Base-by-base conservation (phyloP, 2,797 vertebrate species). In the Petrocephalus schoutedeni region DNA sequence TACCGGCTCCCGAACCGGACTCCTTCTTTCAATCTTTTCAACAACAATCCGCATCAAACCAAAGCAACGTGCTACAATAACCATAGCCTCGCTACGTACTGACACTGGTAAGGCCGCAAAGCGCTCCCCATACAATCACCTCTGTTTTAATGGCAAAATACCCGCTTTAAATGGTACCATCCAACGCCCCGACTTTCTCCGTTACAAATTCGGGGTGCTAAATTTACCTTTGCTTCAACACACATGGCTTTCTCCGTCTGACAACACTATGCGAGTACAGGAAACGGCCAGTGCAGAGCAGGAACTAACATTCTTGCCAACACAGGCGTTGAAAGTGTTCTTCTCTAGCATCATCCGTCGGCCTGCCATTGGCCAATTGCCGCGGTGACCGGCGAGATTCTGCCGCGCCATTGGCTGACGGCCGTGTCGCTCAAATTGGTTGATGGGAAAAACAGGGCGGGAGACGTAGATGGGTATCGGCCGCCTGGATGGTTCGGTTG, bases 161-260 rank as follows among this genome's bases (percentile, higher is more conserved):
- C 90, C 86, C 88, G 90, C 88, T 92, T 92, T 92, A 94, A 94
- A 94, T 90, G 89, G 64, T 89, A 91, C 87, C 88, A 92, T 89
- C 90, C 91, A 89, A 90, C 91, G 87, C 91, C 92, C 91, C 77
- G 83, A 94, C 93, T 91, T 90, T 90, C 93, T 0, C 92, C 64
- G 93, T 93, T 89, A 94, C 94, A 93, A 94, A 92, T 95, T 95
- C 90, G 91, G 93, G 93, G 91, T 93, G 93, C 93, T 95, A 96
- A 96, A 96, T 95, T 95, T 96, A 96, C 96, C 96, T 96, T 95
- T 95, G 93, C 95, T 90, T 95, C 94, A 94, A 96, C 96, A 96
- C 96, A 96, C 96, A 96, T 96, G 96, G 96, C 96, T 96, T 96
- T 96, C 96, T 96, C 94, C 95, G 95, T 95, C 95, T 96, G 95